These are phyloP conservation scores for Scotopteryx bipunctaria DNA, from an alignment of 2,888 invertebrate genomes.

Conservation along the genomic window DNA sequence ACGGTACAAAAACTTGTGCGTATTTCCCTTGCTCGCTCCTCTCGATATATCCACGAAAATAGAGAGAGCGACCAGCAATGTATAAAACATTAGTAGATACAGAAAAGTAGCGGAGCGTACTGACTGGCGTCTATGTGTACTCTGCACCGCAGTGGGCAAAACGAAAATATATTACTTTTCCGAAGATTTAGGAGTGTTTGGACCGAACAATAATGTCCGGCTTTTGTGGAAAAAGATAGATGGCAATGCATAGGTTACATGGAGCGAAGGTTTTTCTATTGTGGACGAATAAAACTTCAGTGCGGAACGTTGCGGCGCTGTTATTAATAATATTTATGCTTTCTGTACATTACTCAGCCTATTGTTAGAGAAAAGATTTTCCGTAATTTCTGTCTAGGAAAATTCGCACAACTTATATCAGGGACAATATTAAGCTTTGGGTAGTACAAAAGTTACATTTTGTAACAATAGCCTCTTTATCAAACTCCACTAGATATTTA, in stretches of 20 bases:
- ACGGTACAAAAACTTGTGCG: conserved; percentile 54
- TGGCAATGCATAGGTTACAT: conserved; percentile 82
- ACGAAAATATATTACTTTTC: conserved; percentile 84
- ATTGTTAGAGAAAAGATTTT: conserved; percentile 67
- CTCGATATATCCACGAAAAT: conserved; percentile 46
- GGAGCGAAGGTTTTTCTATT: conserved; percentile 79
- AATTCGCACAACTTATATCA: conserved; percentile 29
- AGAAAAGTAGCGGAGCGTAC: conserved; percentile 72
- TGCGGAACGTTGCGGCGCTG: conserved; percentile 60
- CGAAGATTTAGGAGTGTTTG: conserved; percentile 84
- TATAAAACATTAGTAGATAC: conserved; percentile 80
- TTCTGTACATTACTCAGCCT: conserved; percentile 62
- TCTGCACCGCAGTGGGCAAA: conserved; percentile 80
- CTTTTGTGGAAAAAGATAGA: conserved; percentile 84
- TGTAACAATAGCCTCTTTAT: not conserved
- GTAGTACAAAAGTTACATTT: not conserved
- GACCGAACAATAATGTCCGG: conserved; percentile 85
- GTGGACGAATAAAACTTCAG: conserved; percentile 78
- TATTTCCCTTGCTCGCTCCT: conserved; percentile 57
- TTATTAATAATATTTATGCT: conserved; percentile 81
- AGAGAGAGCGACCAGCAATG: conserved; percentile 59
- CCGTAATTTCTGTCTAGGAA: conserved; percentile 54
- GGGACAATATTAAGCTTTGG: conserved; percentile 10
- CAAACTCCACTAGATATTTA: too few species aligned
- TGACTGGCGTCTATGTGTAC: conserved; percentile 61